These are phyloP conservation scores for Garra rufa DNA, from an alignment of 2,113 vertebrate species.

Conservation along the genomic window DNA sequence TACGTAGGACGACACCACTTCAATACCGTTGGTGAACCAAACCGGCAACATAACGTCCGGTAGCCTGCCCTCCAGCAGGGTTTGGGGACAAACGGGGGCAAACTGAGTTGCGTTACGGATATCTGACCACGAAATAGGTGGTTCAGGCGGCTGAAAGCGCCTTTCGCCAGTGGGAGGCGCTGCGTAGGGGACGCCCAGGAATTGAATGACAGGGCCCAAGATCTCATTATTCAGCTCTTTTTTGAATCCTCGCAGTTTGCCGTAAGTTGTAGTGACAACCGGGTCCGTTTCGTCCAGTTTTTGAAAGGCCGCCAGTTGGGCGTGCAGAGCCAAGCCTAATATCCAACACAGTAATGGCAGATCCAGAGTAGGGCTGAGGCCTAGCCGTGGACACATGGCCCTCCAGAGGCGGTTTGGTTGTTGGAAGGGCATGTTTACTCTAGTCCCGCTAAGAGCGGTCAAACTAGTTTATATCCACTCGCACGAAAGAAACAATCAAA, in stretches of 20 bases:
- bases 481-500: constrained; percentile 57
- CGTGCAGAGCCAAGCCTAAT: constrained; percentile 81
- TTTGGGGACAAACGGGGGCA: constrained; percentile 96
- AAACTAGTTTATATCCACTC: constrained; percentile 79
- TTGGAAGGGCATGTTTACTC: constrained; percentile 78
- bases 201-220: constrained; percentile 95
- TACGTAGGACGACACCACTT: constrained; percentile 93
- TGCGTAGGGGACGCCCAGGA: constrained; percentile 94
- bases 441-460: constrained; percentile 18
- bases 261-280: constrained; percentile 88
- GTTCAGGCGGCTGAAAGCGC: constrained; percentile 95
- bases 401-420: constrained; percentile 71
- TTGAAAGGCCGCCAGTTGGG: constrained; percentile 78
- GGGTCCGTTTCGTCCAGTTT: constrained; percentile 94
- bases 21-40: constrained; percentile 98
- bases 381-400: constrained; percentile 70
- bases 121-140: constrained; percentile 88
- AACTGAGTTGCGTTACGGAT: constrained; percentile 94
- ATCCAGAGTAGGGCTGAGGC: constrained; percentile 71
- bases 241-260: constrained; percentile 92
- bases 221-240: constrained; percentile 99
- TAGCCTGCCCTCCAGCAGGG: constrained; percentile 93
- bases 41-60: constrained; percentile 99
- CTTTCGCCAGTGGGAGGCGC: constrained; percentile 92
- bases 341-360: constrained; percentile 76